Evolutionary conservation across 64 coral and sea anemone species (phyloP).

Genomic region (Acropora yongei): DNA sequence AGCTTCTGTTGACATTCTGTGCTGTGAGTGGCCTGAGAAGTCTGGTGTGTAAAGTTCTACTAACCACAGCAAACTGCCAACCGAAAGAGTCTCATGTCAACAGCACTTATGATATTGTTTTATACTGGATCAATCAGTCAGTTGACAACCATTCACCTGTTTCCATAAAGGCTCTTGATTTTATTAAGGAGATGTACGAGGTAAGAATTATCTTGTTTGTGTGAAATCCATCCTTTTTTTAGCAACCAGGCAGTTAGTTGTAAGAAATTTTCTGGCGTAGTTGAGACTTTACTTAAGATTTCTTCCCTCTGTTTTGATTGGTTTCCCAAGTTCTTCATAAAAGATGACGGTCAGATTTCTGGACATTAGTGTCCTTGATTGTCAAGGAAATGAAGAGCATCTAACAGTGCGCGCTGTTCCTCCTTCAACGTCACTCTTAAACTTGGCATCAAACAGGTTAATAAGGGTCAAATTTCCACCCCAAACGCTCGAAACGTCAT

Average conservation of each 20-base stretch:
- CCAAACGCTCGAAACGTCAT: no score
- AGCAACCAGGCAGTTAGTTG: not conserved
- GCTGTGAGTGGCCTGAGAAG: constrained; percentile 69
- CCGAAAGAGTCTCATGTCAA: constrained; percentile 56
- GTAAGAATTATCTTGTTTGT: constrained; percentile 27
- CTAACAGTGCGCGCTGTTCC: no score
- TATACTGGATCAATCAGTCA: constrained; percentile 82
- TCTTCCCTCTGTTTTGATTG: no score
- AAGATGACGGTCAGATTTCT: no score
- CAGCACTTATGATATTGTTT: constrained; percentile 68
- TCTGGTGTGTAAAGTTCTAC: constrained; percentile 75
- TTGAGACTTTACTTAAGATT: no score
- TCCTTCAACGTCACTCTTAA: no score
- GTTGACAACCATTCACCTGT: constrained; percentile 79
- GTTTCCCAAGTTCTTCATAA: no score
- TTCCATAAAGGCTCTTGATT: constrained; percentile 84
- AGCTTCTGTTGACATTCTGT: constrained; percentile 89
- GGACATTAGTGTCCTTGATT: no score
- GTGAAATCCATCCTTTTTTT: not conserved
- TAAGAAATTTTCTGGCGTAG: no score
- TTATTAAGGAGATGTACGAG: constrained; percentile 97
- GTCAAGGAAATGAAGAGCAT: no score
- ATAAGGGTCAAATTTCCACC: no score
- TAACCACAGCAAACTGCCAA: constrained; percentile 50
- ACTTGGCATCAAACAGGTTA: no score